A percentile compares a stretch with the other conserved stretches of the same genome.
phyloP scores from a whole-genome alignment of 2,113 vertebrate genomes.

The Ceuthmochares aereus region DNA sequence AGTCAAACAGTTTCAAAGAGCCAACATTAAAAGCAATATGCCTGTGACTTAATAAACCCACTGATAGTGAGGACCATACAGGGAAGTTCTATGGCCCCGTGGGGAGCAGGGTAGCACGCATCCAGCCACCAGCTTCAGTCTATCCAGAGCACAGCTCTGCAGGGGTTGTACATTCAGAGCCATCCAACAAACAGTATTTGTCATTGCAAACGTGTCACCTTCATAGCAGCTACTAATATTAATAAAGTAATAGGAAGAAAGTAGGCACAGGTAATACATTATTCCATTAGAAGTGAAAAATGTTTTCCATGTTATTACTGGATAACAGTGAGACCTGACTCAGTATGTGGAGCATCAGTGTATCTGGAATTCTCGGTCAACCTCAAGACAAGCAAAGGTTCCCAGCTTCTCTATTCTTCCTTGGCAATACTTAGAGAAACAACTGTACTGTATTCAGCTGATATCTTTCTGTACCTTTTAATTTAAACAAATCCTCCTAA shows the following conservation, averaged over 20 bases:
- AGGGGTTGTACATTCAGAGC: neutral
- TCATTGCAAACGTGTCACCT: neutral
- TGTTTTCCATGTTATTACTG: neutral
- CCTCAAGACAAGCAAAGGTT: neutral
- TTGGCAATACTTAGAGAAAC: neutral
- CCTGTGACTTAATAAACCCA: neutral
- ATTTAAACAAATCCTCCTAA: neutral
- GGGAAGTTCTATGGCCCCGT: rapidly evolving
- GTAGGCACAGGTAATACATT: neutral
- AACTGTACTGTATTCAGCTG: neutral
- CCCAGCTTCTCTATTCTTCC: neutral
- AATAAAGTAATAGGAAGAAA: neutral
- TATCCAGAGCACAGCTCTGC: neutral
- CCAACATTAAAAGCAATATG: neutral
- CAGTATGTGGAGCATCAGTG: neutral
- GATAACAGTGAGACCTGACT: neutral
- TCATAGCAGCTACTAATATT: neutral
- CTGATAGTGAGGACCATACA: rapidly evolving
- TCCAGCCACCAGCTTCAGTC: neutral
- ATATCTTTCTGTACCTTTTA: neutral
- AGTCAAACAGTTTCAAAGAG: neutral
- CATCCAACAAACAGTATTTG: neutral
- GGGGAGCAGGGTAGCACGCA: rapidly evolving
- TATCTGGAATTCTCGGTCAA: neutral
- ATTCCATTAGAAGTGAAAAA: neutral